These are phyloP conservation scores for Cryptus viduatorius DNA, from an alignment of 2,888 invertebrate genomes.

Conservation along the genomic window DNA sequence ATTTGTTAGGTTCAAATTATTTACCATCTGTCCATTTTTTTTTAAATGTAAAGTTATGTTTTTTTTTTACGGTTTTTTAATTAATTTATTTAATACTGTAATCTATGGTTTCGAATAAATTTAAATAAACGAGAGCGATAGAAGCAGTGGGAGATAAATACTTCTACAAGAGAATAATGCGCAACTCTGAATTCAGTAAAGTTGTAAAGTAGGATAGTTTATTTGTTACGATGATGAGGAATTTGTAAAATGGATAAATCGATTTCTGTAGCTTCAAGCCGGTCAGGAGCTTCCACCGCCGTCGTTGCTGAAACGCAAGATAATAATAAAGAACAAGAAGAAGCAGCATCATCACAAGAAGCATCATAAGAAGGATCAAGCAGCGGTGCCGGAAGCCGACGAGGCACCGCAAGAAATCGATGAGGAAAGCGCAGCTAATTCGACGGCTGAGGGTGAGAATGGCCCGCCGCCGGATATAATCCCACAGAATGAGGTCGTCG, in stretches of 20 bases:
- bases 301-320: slow-evolving; percentile 93
- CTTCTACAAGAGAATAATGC: not conserved
- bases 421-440: slow-evolving; percentile 83
- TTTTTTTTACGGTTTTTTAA: too few species aligned
- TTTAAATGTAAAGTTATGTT: too few species aligned
- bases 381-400: slow-evolving; percentile 83
- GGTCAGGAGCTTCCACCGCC: slow-evolving; percentile 95
- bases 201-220: not conserved
- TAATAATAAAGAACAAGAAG: slow-evolving; percentile 98
- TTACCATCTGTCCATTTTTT: too few species aligned
- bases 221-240: not conserved
- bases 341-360: slow-evolving; percentile 93
- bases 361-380: slow-evolving; percentile 85
- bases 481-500: slow-evolving; percentile 79
- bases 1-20: too few species aligned
- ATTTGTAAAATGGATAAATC: slow-evolving; percentile 27
- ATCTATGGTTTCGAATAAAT: not conserved
- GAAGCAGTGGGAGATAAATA: not conserved
- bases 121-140: not conserved
- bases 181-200: slow-evolving; percentile 13
- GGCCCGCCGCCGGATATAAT: slow-evolving; percentile 81
- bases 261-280: slow-evolving; percentile 86
- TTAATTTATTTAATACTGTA: not conserved
- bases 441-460: slow-evolving; percentile 80
- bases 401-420: slow-evolving; percentile 84